Conservation (phyloP, 2,888 invertebrate species). For the Eumacrocentrus americanus region DNA sequence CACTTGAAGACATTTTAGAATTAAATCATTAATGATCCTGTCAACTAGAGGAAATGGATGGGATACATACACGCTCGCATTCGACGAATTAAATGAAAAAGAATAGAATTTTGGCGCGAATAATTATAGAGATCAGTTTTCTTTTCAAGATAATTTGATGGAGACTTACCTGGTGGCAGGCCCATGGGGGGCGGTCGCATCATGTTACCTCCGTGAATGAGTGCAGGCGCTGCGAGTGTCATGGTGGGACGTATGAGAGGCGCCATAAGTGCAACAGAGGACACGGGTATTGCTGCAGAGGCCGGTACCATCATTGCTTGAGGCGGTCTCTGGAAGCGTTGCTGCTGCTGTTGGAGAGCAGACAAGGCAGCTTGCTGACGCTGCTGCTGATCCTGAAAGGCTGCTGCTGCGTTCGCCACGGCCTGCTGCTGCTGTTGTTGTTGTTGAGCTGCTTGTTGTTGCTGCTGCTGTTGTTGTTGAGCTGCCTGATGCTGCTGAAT, state of each 20-base stretch:
- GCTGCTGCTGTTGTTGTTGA: conserved; percentile 51
- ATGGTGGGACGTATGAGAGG: conserved; percentile 64
- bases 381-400: conserved; percentile 59
- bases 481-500: conserved; percentile 48
- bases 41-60: not conserved
- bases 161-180: conserved; percentile 70
- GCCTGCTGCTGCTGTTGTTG: conserved; percentile 55
- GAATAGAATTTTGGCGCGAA: not conserved
- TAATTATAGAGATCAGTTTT: not conserved
- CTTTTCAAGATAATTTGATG: conserved; percentile 21
- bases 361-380: conserved; percentile 61
- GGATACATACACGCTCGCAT: conserved; percentile 9
- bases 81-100: conserved; percentile 5
- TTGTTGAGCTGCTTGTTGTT: conserved; percentile 49
- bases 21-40: not conserved
- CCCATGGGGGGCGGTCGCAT: conserved; percentile 71
- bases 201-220: conserved; percentile 67
- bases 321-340: conserved; percentile 62
- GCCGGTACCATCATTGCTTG: conserved; percentile 63
- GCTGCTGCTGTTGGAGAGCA: conserved; percentile 60
- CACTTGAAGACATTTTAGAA: too few relatives aligned
- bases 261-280: conserved; percentile 64
- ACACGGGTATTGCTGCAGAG: conserved; percentile 61
- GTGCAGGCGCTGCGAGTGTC: conserved; percentile 64
- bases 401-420: conserved; percentile 62